A percentile compares a stretch with the other conserved stretches of the same genome.
These are phyloP conservation scores for Wiebesia pumilae DNA, from an alignment of 1,140 invertebrate species.

Conservation along the genomic window DNA sequence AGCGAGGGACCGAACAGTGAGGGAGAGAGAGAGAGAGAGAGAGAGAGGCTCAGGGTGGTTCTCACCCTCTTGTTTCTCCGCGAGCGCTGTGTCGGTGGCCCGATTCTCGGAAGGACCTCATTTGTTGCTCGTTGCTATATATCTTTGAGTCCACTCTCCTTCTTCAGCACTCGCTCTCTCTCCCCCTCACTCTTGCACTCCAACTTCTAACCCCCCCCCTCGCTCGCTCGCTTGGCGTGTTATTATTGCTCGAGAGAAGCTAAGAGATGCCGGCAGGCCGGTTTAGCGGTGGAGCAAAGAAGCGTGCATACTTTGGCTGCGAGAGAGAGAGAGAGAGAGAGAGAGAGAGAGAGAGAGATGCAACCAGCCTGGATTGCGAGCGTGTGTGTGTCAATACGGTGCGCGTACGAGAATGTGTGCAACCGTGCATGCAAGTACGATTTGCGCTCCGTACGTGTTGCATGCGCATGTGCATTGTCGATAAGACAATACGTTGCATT, in stretches of 20 bases:
- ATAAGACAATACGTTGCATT: no score
- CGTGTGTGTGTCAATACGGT: not conserved
- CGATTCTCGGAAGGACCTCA: conserved; percentile 75
- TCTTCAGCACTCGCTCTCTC: conserved; percentile 27
- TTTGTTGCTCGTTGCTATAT: conserved; percentile 72
- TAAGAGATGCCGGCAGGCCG: conserved; percentile 52
- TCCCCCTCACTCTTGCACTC: conserved; percentile 19
- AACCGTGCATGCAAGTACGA: not conserved
- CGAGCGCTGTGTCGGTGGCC: conserved; percentile 72
- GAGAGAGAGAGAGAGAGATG: conserved; percentile 20
- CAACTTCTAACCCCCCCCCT: conserved; percentile 43
- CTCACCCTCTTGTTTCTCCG: conserved; percentile 65
- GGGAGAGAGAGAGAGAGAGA: not conserved
- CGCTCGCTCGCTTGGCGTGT: conserved; percentile 44
- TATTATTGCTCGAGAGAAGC: conserved; percentile 57
- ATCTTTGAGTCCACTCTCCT: conserved; percentile 54
- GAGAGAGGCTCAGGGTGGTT: conserved; percentile 64
- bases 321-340: no score
- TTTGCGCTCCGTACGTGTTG: not conserved
- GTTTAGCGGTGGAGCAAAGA: conserved; percentile 54
- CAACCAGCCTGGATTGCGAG: not conserved
- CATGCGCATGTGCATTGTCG: no score
- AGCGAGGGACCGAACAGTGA: not conserved
- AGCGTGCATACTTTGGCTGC: conserved; percentile 57
- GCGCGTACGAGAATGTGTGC: not conserved